Base-by-base conservation (phyloP, 2,113 vertebrate genomes). In the Fukomys damarensis region DNA sequence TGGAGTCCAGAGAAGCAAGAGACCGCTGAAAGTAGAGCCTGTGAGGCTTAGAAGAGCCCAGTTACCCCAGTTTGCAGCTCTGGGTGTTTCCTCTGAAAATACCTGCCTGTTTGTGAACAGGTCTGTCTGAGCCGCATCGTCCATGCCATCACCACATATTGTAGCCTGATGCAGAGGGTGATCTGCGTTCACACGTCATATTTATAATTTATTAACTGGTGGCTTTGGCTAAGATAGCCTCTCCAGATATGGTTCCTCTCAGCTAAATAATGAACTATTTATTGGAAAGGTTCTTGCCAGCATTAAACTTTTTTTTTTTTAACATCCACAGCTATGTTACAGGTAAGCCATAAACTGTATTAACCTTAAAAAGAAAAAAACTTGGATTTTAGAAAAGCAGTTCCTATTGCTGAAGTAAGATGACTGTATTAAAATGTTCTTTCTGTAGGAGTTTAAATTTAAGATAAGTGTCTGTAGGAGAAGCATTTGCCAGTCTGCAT, bases 21-120 rank as follows among this genome's bases (percentile, higher is more conserved):
- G n/a, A 65, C 22, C 8, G 22, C 10, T 35, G 5, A 49, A 2
- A 61, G 28, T 14, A 38, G 54, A 19, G 5, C 17, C 52, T 4
- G 0, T 0, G 10, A 72, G 81, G 20, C 49, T 22, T 0, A 19
- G 30, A 79, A 20, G 66, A 86, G 41, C n/a, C 20, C n/a, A 4
- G 17, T 24, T 19, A 28, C 20, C 14, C 52, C 11, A 6, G 5
- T 24, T 4, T 6, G 41, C 32, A 7, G 20, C 20, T 12, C 81
- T 38, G 3, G 0, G 46, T 6, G 0, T 5, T 0, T 5, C 38
- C 35, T 38, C 54, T 10, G 77, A 58, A 90, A 49, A 63, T 12
- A 3, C 17, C 26, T 61, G 41, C 49, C 87, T 30, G 24, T 63
- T 19, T 38, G 46, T 22, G 3, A 38, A 2, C 19, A 0, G 32